These are phyloP conservation scores for Metridium senile DNA, from an alignment of 92 coral and sea anemone species.

Conservation along the genomic window DNA sequence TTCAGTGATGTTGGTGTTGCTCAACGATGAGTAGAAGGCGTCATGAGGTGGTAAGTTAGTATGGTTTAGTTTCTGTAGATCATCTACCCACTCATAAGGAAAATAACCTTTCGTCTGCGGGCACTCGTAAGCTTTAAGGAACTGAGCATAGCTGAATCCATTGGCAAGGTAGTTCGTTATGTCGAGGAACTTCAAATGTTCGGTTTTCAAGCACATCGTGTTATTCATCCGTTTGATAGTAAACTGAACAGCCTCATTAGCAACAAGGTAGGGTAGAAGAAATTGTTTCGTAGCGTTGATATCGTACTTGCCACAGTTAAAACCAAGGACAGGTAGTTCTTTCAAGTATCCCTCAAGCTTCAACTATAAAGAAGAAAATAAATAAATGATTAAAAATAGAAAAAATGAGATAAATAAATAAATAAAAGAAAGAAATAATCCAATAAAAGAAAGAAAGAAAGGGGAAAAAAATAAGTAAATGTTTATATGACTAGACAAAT, in stretches of 20 bases:
- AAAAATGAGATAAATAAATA: too few species aligned
- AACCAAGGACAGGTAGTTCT: constrained; percentile 45
- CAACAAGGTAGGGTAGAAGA: constrained; percentile 6
- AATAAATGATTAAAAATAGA: too few species aligned
- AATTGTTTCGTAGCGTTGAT: constrained; percentile 37
- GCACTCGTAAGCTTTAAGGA: constrained; percentile 47
- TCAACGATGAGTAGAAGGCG: constrained; percentile 25
- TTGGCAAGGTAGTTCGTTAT: constrained; percentile 49
- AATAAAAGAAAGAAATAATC: too few species aligned
- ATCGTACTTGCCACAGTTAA: constrained; percentile 37
- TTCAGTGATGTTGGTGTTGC: constrained; percentile 19
- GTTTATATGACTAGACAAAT: too few species aligned
- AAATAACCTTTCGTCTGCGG: constrained; percentile 42
- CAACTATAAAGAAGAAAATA: too few species aligned
- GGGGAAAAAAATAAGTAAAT: too few species aligned
- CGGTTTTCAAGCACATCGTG: constrained; percentile 37
- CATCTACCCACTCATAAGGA: too few species aligned
- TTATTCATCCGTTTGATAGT: constrained; percentile 21
- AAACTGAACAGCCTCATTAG: background rate
- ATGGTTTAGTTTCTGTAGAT: too few species aligned
- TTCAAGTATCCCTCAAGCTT: constrained; percentile 22
- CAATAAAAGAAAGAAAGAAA: too few species aligned
- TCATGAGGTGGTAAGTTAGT: constrained; percentile 30
- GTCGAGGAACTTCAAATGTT: constrained; percentile 39
- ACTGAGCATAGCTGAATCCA: constrained; percentile 46